Percentiles rank a stretch among this genome's conserved stretches.
These are phyloP conservation scores for Batillaria attramentaria DNA, from an alignment of 1,140 invertebrate species.

Conservation along the genomic window DNA sequence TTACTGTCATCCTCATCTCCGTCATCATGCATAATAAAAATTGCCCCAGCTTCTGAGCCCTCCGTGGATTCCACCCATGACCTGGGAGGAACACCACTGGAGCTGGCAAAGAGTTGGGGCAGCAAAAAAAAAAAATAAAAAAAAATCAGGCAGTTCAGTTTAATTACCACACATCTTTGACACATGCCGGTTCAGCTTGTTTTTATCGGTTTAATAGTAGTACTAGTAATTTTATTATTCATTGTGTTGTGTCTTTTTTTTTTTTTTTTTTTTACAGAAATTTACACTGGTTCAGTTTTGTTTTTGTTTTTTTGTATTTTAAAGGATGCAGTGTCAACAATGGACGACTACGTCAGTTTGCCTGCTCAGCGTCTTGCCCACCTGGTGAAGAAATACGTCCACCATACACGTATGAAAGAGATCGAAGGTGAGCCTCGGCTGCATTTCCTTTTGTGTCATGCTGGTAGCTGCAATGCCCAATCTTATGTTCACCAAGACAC, in stretches of 20 bases:
- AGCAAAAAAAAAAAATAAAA: no score
- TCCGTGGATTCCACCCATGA: no score
- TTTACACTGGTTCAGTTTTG: neutral
- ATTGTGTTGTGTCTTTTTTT: neutral
- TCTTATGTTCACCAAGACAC: no score
- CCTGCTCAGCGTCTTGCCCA: slow-evolving; percentile 65
- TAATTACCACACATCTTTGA: no score
- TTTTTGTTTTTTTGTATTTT: slow-evolving; percentile 22
- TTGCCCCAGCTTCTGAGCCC: no score
- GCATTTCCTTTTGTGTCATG: neutral
- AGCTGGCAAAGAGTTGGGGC: no score
- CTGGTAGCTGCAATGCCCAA: no score
- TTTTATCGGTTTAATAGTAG: neutral
- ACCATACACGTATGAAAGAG: slow-evolving; percentile 65
- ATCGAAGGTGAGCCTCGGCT: slow-evolving; percentile 62
- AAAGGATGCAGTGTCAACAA: slow-evolving; percentile 63
- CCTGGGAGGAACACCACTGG: no score
- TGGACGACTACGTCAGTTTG: slow-evolving; percentile 68
- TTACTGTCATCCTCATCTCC: no score
- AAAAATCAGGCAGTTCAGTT: no score
- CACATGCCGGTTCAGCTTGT: neutral
- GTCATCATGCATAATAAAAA: no score
- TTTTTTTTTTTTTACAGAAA: neutral
- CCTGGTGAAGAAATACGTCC: slow-evolving; percentile 68
- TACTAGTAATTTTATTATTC: neutral